These are phyloP conservation scores for Cheilosia impressa DNA, from an alignment of 2,888 invertebrate genomes.

Conservation along the genomic window DNA sequence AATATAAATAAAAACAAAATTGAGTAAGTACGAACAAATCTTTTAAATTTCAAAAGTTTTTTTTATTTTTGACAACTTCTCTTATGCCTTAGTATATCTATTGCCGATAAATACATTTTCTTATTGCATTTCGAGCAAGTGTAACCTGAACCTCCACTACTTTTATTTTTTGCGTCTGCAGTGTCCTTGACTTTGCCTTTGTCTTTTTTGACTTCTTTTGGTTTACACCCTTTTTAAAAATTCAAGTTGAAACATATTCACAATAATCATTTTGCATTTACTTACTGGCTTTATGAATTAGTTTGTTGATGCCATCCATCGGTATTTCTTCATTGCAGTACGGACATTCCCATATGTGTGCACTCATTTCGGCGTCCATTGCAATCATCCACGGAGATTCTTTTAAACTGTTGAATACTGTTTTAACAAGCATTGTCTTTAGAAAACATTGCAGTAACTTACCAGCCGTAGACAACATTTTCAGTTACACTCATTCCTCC, in stretches of 20 bases:
- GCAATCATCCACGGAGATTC: slow-evolving; percentile 89
- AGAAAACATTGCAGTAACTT: slow-evolving; percentile 76
- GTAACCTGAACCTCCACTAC: slow-evolving; percentile 82
- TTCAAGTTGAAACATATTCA: slow-evolving; percentile 32
- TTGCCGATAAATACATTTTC: slow-evolving; percentile 89
- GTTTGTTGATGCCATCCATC: slow-evolving; percentile 88
- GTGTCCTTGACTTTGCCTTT: slow-evolving; percentile 79
- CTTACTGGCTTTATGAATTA: slow-evolving; percentile 87
- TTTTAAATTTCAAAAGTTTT: neutral
- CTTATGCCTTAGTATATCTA: slow-evolving; percentile 94
- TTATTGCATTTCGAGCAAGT: slow-evolving; percentile 89
- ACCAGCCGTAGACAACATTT: slow-evolving; percentile 92
- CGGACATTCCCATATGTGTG: slow-evolving; percentile 89
- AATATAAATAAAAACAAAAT: too few species aligned
- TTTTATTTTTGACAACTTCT: slow-evolving; percentile 84
- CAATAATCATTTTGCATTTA: slow-evolving; percentile 27
- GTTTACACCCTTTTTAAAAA: slow-evolving; percentile 68
- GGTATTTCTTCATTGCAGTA: slow-evolving; percentile 87
- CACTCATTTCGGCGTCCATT: slow-evolving; percentile 86
- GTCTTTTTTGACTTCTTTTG: slow-evolving; percentile 73
- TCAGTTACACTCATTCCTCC: slow-evolving; percentile 93
- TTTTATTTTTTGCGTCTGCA: neutral
- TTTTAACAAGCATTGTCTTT: neutral
- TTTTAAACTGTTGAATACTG: slow-evolving; percentile 84
- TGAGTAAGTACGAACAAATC: too few species aligned